phyloP scores from a whole-genome alignment of 2,888 invertebrate species.

The Timema cristinae region DNA sequence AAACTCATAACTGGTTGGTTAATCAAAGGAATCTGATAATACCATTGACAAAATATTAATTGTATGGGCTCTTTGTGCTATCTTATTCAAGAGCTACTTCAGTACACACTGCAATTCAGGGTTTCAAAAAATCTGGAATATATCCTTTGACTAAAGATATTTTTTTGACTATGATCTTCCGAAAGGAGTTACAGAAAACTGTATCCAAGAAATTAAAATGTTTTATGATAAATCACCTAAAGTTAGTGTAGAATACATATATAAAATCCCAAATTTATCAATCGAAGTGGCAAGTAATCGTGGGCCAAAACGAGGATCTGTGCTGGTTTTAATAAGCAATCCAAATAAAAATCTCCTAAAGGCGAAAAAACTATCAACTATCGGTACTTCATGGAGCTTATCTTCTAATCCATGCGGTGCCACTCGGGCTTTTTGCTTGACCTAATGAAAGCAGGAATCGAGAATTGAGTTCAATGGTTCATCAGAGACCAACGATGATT shows the following conservation, averaged over 20 bases:
- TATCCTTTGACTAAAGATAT: not conserved
- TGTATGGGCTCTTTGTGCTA: not conserved
- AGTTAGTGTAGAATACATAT: not conserved
- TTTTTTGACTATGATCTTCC: not conserved
- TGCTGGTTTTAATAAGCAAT: not conserved
- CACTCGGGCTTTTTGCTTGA: too few relatives aligned
- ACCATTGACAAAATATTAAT: not conserved
- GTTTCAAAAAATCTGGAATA: not conserved
- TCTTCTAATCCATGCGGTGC: too few relatives aligned
- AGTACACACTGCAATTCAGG: not conserved
- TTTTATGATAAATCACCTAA: not conserved
- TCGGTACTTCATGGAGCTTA: too few relatives aligned
- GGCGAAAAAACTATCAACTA: not conserved
- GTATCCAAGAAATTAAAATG: not conserved
- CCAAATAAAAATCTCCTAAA: constrained; percentile 3
- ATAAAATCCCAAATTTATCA: not conserved
- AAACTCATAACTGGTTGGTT: not conserved
- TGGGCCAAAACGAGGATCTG: constrained; percentile 7
- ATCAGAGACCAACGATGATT: too few relatives aligned
- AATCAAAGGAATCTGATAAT: not conserved
- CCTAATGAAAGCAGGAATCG: too few relatives aligned
- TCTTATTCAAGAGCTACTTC: not conserved
- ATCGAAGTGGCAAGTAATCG: not conserved
- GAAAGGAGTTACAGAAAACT: not conserved
- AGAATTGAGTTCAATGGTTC: too few relatives aligned